Conservation (phyloP, 2,888 invertebrate species). For the Rhamphomyia laevipes region DNA sequence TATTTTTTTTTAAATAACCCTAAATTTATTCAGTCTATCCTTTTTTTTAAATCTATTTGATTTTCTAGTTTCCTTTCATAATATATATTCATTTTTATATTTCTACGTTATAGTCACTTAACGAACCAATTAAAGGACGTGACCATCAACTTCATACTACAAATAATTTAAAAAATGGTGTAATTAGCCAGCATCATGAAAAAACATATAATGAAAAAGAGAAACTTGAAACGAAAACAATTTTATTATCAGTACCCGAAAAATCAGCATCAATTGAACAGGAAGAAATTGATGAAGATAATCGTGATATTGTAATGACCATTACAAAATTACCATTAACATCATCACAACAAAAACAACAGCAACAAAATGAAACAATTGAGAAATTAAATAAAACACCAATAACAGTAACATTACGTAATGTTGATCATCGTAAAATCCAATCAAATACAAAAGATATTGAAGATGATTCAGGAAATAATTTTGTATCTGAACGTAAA, state of each 20-base stretch:
- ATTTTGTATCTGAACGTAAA: constrained; percentile 34
- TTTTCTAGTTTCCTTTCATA: too few relatives aligned
- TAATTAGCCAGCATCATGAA: not conserved
- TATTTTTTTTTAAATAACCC: too few relatives aligned
- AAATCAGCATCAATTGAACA: constrained; percentile 11
- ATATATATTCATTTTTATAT: too few relatives aligned
- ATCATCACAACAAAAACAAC: not conserved
- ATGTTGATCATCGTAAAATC: constrained; percentile 35
- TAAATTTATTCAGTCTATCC: too few relatives aligned
- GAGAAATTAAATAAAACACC: constrained; percentile 33
- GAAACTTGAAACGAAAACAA: constrained; percentile 17
- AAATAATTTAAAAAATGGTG: constrained; percentile 27
- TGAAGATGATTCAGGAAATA: constrained; percentile 35
- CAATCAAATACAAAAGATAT: constrained; percentile 39
- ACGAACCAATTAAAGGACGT: constrained; percentile 28
- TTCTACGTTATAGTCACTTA: constrained; percentile 22
- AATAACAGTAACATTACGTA: constrained; percentile 22
- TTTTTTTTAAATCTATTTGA: too few relatives aligned
- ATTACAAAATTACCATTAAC: not conserved
- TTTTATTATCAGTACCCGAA: constrained; percentile 14
- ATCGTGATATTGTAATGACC: not conserved
- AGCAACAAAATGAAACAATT: constrained; percentile 17
- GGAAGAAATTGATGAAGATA: constrained; percentile 2
- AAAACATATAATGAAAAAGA: constrained; percentile 12
- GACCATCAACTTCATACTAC: constrained; percentile 7